Percentiles rank a stretch among this genome's conserved stretches.
Conservation (phyloP, 2,888 invertebrate species). For the Cerceris ruficornis region DNA sequence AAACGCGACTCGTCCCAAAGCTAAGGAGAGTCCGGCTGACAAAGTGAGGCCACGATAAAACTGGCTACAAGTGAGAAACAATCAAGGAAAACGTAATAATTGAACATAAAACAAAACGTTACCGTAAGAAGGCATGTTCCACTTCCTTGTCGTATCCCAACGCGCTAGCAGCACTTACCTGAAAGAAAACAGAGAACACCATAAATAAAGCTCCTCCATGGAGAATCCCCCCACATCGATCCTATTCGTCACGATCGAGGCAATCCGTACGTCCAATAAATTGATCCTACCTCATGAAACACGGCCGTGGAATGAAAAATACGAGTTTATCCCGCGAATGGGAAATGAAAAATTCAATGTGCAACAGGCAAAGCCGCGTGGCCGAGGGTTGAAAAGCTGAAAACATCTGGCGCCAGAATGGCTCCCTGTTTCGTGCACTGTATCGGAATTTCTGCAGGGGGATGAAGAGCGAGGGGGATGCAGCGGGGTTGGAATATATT, state of each 20-base stretch:
- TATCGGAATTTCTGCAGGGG: conserved; percentile 67
- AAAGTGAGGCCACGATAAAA: too few relatives aligned
- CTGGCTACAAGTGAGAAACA: too few relatives aligned
- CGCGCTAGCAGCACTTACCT: conserved; percentile 37
- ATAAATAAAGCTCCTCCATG: background rate
- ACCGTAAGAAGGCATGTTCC: background rate
- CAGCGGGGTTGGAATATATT: conserved; percentile 60
- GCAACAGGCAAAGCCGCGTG: conserved; percentile 62
- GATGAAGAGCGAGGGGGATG: conserved; percentile 17
- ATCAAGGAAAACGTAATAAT: too few relatives aligned
- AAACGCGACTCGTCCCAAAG: too few relatives aligned
- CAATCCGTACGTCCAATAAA: background rate
- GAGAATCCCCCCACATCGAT: background rate
- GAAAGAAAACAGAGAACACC: conserved; percentile 34
- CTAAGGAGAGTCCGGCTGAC: too few relatives aligned
- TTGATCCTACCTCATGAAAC: background rate
- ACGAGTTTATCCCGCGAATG: conserved; percentile 33
- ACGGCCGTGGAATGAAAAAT: conserved; percentile 11
- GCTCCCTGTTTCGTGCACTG: conserved; percentile 50
- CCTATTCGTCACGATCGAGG: background rate
- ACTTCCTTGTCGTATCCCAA: too few relatives aligned
- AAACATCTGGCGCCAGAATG: conserved; percentile 71
- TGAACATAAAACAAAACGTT: background rate
- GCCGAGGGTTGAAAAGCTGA: conserved; percentile 53
- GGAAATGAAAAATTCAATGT: conserved; percentile 56